Evolutionary conservation across 1,140 invertebrate genomes (phyloP).

Genomic region (Tetramorium alpestre): DNA sequence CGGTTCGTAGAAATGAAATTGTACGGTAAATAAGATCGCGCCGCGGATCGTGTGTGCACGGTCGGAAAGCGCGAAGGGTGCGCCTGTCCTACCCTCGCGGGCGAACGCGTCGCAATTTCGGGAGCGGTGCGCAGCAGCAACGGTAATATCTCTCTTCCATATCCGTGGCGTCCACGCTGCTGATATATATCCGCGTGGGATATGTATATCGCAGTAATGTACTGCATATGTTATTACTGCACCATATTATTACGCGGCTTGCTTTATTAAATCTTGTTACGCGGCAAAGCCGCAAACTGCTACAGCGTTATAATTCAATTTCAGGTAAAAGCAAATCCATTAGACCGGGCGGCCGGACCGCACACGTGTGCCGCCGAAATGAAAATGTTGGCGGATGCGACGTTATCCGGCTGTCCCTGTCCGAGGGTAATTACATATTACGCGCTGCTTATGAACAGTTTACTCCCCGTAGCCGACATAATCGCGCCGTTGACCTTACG

Average conservation of each 20-base stretch:
- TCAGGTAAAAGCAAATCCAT: slow-evolving; percentile 75
- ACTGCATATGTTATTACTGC: slow-evolving; percentile 69
- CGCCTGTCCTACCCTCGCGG: not conserved
- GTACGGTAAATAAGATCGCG: slow-evolving; percentile 44
- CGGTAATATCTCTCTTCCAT: slow-evolving; percentile 36
- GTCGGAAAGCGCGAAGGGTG: not conserved
- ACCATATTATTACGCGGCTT: slow-evolving; percentile 72
- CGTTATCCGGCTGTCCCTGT: slow-evolving; percentile 52
- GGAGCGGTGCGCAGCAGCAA: not conserved
- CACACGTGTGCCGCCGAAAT: slow-evolving; percentile 60
- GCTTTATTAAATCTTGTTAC: slow-evolving; percentile 76
- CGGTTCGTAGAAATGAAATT: slow-evolving; percentile 40
- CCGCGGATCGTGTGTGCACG: not conserved
- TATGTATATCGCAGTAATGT: slow-evolving; percentile 61
- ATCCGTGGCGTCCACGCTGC: slow-evolving; percentile 26
- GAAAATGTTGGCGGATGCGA: slow-evolving; percentile 63
- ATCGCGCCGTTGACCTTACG: slow-evolving; percentile 10
- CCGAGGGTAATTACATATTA: slow-evolving; percentile 55
- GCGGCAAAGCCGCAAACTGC: slow-evolving; percentile 73
- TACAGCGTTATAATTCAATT: slow-evolving; percentile 75
- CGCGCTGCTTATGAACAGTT: slow-evolving; percentile 53
- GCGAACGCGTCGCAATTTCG: slow-evolving; percentile 52
- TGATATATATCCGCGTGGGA: slow-evolving; percentile 47
- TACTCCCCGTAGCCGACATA: not conserved
- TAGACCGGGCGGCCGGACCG: slow-evolving; percentile 59